phyloP scores from a whole-genome alignment of 2,888 invertebrate species.

The Hedya salicella region DNA sequence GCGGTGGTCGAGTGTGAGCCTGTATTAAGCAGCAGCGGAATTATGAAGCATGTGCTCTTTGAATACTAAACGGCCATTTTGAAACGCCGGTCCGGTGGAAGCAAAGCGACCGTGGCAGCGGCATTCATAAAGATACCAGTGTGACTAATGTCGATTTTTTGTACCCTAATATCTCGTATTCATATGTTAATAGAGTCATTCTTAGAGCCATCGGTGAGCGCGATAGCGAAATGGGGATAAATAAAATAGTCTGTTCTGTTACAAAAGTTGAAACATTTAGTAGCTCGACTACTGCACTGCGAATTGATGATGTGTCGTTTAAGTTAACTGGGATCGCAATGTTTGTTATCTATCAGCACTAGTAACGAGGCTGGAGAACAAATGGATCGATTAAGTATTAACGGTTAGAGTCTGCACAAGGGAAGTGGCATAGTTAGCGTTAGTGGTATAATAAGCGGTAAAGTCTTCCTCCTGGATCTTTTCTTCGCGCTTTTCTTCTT shows the following conservation, averaged over 20 bases:
- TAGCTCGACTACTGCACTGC: conserved; percentile 33
- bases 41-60: conserved; percentile 80
- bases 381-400: conserved; percentile 33
- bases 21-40: conserved; percentile 80
- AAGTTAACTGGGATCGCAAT: conserved; percentile 38
- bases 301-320: conserved; percentile 40
- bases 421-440: background rate
- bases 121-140: conserved; percentile 58
- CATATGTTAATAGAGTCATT: conserved; percentile 67
- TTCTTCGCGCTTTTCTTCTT: no score
- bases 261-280: conserved; percentile 29
- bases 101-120: conserved; percentile 56
- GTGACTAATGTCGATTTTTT: conserved; percentile 65
- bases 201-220: conserved; percentile 47
- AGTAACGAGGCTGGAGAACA: conserved; percentile 30
- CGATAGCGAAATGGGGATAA: conserved; percentile 42
- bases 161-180: conserved; percentile 52
- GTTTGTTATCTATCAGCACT: conserved; percentile 34
- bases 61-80: conserved; percentile 78
- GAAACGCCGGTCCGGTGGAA: conserved; percentile 63
- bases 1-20: conserved; percentile 76
- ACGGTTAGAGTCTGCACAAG: conserved; percentile 15
- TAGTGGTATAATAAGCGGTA: no score
- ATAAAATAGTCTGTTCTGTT: conserved; percentile 25
- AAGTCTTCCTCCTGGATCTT: background rate